A percentile compares a stretch with the other conserved stretches of the same genome.
Conservation (phyloP, 1,140 invertebrate species). For the Chrysoperla carnea region DNA sequence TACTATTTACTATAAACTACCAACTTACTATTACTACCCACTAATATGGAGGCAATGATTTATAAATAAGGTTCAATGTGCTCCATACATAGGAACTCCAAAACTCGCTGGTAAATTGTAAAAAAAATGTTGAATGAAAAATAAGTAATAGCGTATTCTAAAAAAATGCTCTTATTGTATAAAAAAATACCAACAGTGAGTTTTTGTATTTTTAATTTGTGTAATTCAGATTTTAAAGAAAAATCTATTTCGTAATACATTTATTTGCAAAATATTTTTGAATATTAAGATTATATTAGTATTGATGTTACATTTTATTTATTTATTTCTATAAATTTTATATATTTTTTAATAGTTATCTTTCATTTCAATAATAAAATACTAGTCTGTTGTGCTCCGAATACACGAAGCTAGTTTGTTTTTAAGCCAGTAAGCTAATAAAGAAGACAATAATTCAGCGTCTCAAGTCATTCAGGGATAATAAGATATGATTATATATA, state of each 20-base stretch:
- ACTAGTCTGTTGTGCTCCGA: too few species aligned
- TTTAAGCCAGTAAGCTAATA: too few species aligned
- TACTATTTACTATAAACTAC: too few species aligned
- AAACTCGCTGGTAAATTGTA: constrained; percentile 27
- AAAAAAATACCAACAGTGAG: constrained; percentile 1
- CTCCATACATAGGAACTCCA: constrained; percentile 24
- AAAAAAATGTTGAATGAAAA: constrained; percentile 18
- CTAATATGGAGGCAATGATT: too few species aligned
- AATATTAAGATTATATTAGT: neutral
- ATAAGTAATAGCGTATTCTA: constrained; percentile 1
- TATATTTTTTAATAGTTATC: too few species aligned
- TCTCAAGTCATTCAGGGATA: too few species aligned
- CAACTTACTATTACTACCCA: too few species aligned
- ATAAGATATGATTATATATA: too few species aligned
- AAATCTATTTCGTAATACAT: neutral
- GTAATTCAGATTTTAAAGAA: neutral
- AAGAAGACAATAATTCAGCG: too few species aligned
- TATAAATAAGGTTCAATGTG: neutral
- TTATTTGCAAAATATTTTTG: neutral
- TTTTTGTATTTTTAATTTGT: constrained; percentile 1
- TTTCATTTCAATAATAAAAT: too few species aligned
- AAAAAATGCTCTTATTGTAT: constrained; percentile 1
- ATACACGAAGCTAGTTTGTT: too few species aligned
- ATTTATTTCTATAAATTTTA: too few species aligned
- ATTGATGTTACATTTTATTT: neutral